Evolutionary conservation across 2,113 vertebrate genomes (phyloP).

Genomic region (Paratilapia polleni): DNA sequence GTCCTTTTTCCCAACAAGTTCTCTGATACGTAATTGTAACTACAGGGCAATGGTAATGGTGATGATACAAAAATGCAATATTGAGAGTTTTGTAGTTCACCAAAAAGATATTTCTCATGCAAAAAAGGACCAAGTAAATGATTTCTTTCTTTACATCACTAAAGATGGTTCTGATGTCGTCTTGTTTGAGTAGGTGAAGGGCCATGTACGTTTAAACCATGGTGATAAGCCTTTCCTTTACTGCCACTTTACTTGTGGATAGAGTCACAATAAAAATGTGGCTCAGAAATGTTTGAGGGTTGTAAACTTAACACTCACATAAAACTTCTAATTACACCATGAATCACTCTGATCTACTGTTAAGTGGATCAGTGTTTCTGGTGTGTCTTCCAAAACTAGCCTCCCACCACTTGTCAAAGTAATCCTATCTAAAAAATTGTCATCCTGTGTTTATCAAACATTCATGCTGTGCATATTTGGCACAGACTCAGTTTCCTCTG

Average conservation of each 20-base stretch:
- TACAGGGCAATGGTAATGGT: not conserved
- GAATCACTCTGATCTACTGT: not conserved
- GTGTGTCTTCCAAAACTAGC: not conserved
- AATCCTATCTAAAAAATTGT: conserved; percentile 6
- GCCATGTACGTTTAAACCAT: not conserved
- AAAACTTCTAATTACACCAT: conserved; percentile 6
- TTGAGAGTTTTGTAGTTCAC: not conserved
- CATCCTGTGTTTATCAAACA: not conserved
- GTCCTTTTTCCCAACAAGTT: not conserved
- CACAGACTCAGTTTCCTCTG: conserved; percentile 19
- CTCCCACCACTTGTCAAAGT: not conserved
- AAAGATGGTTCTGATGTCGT: not conserved
- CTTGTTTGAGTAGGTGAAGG: not conserved
- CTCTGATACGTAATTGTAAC: not conserved
- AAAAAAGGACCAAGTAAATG: not conserved
- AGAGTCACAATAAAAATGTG: not conserved
- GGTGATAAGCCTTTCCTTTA: not conserved
- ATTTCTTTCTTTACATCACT: not conserved
- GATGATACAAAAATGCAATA: not conserved
- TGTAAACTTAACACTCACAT: not conserved
- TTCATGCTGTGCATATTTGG: conserved; percentile 47
- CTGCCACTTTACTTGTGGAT: not conserved
- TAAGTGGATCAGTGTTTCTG: not conserved
- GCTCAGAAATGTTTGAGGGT: not conserved
- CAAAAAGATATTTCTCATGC: not conserved